Evolutionary conservation across 2,797 vertebrate species (phyloP).

Genomic region (Eospalax fontanierii): DNA sequence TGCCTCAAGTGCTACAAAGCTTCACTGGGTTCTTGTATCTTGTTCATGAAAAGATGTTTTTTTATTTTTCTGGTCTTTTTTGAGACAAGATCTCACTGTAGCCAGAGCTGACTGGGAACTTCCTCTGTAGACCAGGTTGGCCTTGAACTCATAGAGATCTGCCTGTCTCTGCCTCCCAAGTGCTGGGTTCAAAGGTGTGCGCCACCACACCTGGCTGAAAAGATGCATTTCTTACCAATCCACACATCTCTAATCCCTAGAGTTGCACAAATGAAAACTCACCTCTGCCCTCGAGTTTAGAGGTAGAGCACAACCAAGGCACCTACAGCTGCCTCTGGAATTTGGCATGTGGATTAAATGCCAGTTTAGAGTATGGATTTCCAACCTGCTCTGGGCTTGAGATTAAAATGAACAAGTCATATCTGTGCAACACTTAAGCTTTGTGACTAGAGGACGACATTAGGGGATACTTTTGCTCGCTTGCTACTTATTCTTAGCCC

Average conservation of each 20-base stretch:
- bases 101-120: too few species aligned
- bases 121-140: too few species aligned
- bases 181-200: too few species aligned
- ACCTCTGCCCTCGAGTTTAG: neutral
- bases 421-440: constrained; percentile 44
- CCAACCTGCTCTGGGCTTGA: neutral
- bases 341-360: constrained; percentile 54
- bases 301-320: neutral
- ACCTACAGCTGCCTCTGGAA: constrained; percentile 7
- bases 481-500: neutral
- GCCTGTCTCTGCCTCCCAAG: too few species aligned
- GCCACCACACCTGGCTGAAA: too few species aligned
- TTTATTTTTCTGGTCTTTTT: too few species aligned
- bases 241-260: neutral
- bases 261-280: constrained; percentile 39
- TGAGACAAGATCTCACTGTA: too few species aligned
- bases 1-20: neutral
- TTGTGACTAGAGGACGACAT: neutral
- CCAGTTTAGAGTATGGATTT: neutral
- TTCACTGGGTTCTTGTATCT: neutral
- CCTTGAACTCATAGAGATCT: too few species aligned
- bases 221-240: neutral
- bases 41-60: neutral
- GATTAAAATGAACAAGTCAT: constrained; percentile 50
- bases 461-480: neutral